Conservation (phyloP, 2,113 vertebrate genomes). For the Chaetorhynchus papuensis region DNA sequence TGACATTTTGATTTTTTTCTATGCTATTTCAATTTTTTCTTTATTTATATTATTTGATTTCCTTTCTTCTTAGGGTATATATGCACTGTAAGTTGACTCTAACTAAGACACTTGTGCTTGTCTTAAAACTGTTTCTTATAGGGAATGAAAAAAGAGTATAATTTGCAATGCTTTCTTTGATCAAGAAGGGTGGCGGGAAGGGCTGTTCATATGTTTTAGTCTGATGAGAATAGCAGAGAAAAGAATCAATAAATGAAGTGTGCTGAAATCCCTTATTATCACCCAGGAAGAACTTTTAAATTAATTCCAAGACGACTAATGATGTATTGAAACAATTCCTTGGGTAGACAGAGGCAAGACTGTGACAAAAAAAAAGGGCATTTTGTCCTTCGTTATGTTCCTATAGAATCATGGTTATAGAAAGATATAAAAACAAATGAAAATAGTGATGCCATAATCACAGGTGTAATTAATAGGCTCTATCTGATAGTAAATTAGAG, state of each 20-base stretch:
- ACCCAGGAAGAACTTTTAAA: not conserved
- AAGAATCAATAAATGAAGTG: not conserved
- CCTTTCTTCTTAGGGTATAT: not conserved
- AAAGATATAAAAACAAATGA: not conserved
- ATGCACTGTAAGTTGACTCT: not conserved
- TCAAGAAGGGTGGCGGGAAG: not conserved
- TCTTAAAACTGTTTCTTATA: not conserved
- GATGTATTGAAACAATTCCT: not conserved
- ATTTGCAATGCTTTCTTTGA: not conserved
- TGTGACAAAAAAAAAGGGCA: not conserved
- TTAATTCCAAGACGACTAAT: not conserved
- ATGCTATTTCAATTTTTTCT: not conserved
- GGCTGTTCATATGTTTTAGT: not conserved
- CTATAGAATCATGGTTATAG: not conserved
- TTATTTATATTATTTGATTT: not conserved
- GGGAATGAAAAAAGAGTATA: not conserved
- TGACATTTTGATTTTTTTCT: not conserved
- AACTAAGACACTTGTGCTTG: not conserved
- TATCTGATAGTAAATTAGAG: not conserved
- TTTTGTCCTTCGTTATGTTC: not conserved
- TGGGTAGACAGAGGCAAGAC: not conserved
- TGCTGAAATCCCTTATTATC: not conserved
- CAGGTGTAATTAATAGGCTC: not conserved
- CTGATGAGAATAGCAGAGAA: not conserved
- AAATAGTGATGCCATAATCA: not conserved